Evolutionary conservation across 2,888 invertebrate genomes (phyloP).

Genomic region (Augochlorella aurata): DNA sequence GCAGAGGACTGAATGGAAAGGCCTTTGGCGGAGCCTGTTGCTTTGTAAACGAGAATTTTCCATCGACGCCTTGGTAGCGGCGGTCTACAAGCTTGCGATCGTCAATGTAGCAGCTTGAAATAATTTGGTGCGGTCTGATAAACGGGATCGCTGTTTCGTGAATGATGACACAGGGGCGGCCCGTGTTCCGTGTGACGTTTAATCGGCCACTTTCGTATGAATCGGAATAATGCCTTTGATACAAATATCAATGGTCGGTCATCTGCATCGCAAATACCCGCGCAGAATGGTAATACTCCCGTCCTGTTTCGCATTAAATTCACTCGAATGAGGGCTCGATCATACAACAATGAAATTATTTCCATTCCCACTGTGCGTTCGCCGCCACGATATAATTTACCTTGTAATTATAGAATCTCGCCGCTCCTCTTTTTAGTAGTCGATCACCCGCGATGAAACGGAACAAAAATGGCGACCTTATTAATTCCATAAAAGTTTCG

Average conservation of each 20-base stretch:
- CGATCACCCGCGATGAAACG: too few species aligned
- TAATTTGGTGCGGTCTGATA: constrained; percentile 9
- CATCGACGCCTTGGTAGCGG: background rate
- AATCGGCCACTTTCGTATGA: constrained; percentile 25
- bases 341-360: constrained; percentile 24
- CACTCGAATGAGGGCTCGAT: constrained; percentile 6
- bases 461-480: background rate
- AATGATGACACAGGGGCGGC: constrained; percentile 5
- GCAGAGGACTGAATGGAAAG: constrained; percentile 8
- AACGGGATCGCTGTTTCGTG: constrained; percentile 15
- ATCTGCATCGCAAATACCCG: constrained; percentile 42
- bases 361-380: background rate
- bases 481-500: background rate
- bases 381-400: background rate
- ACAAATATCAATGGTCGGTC: constrained; percentile 30
- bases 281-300: constrained; percentile 24
- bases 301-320: constrained; percentile 19
- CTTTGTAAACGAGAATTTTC: constrained; percentile 7
- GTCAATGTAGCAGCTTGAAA: constrained; percentile 6
- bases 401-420: background rate
- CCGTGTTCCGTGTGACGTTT: constrained; percentile 20
- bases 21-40: background rate
- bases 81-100: background rate
- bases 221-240: constrained; percentile 35
- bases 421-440: background rate